Percentiles rank a stretch among this genome's conserved stretches.
Conservation (phyloP, 2,113 vertebrate genomes). For the Chloroceryle aenea region DNA sequence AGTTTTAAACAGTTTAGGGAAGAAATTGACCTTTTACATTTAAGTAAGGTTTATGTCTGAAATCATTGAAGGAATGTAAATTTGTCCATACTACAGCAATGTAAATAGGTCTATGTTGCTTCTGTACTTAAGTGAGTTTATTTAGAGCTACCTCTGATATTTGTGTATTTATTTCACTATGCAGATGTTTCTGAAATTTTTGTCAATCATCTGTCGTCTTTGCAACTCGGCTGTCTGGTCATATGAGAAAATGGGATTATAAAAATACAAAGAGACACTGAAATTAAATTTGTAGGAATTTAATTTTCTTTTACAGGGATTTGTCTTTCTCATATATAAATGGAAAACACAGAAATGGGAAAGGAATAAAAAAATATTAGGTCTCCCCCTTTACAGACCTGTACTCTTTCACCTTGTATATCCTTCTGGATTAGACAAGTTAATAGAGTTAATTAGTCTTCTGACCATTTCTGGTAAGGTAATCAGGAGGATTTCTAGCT, state of each 20-base stretch:
- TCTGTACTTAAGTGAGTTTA: not conserved
- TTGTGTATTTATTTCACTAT: not conserved
- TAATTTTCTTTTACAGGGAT: constrained; percentile 47
- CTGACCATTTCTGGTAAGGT: not conserved
- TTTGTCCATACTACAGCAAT: not conserved
- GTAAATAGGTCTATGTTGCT: not conserved
- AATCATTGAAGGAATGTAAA: not conserved
- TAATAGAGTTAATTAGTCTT: not conserved
- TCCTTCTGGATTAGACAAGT: not conserved
- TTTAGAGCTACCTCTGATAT: not conserved
- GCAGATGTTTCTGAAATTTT: not conserved
- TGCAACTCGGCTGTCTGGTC: constrained; percentile 19
- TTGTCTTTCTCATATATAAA: not conserved
- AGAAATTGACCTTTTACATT: not conserved
- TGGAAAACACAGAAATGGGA: not conserved
- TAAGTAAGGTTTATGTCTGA: not conserved
- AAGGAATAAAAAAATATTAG: not conserved
- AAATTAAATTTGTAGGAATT: constrained; percentile 63
- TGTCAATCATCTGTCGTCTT: not conserved
- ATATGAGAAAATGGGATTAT: constrained; percentile 34
- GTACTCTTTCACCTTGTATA: not conserved
- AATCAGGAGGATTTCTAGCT: not conserved
- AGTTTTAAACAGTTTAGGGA: not conserved
- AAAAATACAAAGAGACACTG: constrained; percentile 48
- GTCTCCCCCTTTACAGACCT: not conserved